Evolutionary conservation across 2,888 invertebrate genomes (phyloP).

Genomic region (Hololepta plana): DNA sequence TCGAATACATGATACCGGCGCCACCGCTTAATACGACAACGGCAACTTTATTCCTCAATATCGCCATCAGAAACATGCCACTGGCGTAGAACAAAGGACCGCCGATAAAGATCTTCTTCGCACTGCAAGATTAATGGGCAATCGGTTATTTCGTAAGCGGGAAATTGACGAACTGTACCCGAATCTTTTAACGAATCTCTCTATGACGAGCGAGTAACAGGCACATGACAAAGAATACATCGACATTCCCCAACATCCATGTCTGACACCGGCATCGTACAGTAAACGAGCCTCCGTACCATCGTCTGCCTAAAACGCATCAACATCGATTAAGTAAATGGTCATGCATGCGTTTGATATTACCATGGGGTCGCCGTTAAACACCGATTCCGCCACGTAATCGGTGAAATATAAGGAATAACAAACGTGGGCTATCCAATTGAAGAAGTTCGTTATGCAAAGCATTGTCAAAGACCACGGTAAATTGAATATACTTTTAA

Average conservation of each 20-base stretch:
- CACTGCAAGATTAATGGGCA: slow-evolving; percentile 40
- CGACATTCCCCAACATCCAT: slow-evolving; percentile 95
- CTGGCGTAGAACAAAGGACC: slow-evolving; percentile 75
- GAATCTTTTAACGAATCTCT: slow-evolving; percentile 59
- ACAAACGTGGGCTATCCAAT: slow-evolving; percentile 97
- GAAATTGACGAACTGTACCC: slow-evolving; percentile 31
- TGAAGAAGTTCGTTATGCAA: slow-evolving; percentile 86
- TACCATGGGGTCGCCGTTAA: slow-evolving; percentile 70
- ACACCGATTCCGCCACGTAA: slow-evolving; percentile 84
- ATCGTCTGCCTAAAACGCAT: slow-evolving; percentile 42
- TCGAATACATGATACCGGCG: slow-evolving; percentile 94
- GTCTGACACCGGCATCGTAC: slow-evolving; percentile 84
- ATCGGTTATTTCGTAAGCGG: neutral
- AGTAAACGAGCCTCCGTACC: slow-evolving; percentile 42
- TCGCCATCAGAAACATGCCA: slow-evolving; percentile 78
- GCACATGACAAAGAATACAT: slow-evolving; percentile 91
- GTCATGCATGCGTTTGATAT: slow-evolving; percentile 15
- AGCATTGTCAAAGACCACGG: slow-evolving; percentile 70
- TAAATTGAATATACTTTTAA: slow-evolving; percentile 82
- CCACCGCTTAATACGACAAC: slow-evolving; percentile 83
- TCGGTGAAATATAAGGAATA: slow-evolving; percentile 94
- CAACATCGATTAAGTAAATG: neutral
- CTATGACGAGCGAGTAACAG: slow-evolving; percentile 77
- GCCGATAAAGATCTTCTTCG: slow-evolving; percentile 71
- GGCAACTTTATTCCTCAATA: slow-evolving; percentile 54